Conservation (phyloP, 2,888 invertebrate genomes). For the Tetragonisca angustula region DNA sequence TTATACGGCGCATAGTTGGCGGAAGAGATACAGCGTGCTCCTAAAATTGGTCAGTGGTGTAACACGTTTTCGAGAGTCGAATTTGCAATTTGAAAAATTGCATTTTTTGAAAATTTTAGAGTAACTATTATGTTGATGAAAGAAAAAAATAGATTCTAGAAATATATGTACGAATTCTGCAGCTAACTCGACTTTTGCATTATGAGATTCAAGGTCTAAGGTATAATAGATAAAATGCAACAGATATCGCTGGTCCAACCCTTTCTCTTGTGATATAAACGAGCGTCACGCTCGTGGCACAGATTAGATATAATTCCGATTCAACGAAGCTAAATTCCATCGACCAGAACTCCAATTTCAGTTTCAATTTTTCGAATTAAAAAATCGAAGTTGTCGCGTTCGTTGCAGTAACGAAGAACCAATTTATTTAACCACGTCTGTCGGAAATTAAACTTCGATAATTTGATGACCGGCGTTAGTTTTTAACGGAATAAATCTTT, state of each 20-base stretch:
- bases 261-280: not conserved
- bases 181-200: not conserved
- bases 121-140: no score
- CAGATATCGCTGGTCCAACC: not conserved
- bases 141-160: not conserved
- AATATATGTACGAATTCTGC: not conserved
- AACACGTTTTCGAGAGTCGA: not conserved
- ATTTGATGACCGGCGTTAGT: no score
- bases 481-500: no score
- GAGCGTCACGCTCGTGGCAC: not conserved
- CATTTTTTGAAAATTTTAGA: no score
- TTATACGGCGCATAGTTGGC: constrained; percentile 4
- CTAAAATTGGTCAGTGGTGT: not conserved
- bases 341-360: not conserved
- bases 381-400: no score
- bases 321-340: not conserved
- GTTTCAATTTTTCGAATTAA: not conserved
- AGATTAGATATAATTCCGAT: not conserved
- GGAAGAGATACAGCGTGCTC: not conserved
- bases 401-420: no score
- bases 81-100: not conserved
- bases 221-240: not conserved
- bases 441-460: no score
- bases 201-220: not conserved
- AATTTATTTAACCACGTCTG: no score